phyloP scores from a whole-genome alignment of 2,113 vertebrate species.

The Oreotrochilus melanogaster region DNA sequence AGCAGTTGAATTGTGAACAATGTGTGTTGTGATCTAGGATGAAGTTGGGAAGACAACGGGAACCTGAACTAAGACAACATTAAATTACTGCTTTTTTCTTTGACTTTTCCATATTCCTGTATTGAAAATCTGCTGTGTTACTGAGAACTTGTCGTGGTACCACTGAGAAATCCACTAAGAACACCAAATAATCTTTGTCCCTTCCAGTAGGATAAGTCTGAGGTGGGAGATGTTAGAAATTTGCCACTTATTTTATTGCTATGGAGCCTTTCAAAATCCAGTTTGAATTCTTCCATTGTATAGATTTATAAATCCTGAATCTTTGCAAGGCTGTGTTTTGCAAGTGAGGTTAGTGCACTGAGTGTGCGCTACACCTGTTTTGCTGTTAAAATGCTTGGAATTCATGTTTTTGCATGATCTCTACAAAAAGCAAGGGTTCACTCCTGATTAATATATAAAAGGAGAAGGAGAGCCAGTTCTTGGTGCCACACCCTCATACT shows the following conservation, averaged over 20 bases:
- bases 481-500: background rate
- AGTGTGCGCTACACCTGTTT: background rate
- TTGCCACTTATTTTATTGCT: background rate
- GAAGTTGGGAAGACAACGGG: background rate
- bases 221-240: background rate
- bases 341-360: background rate
- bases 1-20: background rate
- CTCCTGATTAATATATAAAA: background rate
- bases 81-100: background rate
- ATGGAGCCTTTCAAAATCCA: background rate
- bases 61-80: background rate
- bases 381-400: background rate
- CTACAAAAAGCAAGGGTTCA: background rate
- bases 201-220: background rate
- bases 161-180: background rate
- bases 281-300: background rate
- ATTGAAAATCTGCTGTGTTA: background rate
- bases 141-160: background rate
- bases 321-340: background rate
- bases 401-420: background rate
- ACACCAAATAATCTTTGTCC: background rate
- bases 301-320: background rate
- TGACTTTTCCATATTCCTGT: background rate
- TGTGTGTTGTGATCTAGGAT: background rate
- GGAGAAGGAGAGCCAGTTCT: background rate